Conservation (phyloP, 2,888 invertebrate genomes). For the Mythimna loreyi region DNA sequence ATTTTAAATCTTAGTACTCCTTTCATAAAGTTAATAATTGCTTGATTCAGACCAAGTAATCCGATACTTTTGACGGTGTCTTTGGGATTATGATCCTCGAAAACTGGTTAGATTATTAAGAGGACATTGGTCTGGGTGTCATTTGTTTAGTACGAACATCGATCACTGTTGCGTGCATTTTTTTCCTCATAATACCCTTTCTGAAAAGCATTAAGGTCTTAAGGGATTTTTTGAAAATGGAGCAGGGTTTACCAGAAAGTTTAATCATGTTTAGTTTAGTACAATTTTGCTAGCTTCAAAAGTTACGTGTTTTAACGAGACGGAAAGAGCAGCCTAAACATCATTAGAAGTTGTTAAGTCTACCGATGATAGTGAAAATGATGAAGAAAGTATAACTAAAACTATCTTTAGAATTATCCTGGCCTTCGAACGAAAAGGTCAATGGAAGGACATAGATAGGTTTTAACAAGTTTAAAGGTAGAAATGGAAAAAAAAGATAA, state of each 20-base stretch:
- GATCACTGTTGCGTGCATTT: slow-evolving; percentile 11
- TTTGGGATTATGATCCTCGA: slow-evolving; percentile 54
- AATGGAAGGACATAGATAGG: too few species aligned
- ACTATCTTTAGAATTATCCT: not conserved
- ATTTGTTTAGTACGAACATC: slow-evolving; percentile 36
- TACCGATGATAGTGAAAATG: not conserved
- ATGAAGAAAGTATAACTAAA: not conserved
- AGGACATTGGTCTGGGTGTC: slow-evolving; percentile 52
- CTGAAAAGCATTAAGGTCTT: not conserved
- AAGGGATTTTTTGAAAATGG: not conserved
- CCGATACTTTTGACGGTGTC: slow-evolving; percentile 59
- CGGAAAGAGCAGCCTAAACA: too few species aligned
- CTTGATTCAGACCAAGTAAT: slow-evolving; percentile 46
- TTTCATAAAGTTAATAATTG: slow-evolving; percentile 37
- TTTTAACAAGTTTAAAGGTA: too few species aligned
- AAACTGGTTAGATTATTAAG: slow-evolving; percentile 57
- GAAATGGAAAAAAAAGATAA: too few species aligned
- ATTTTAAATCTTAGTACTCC: slow-evolving; percentile 24
- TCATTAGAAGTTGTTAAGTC: not conserved
- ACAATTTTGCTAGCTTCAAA: too few species aligned
- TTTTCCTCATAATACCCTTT: slow-evolving; percentile 4
- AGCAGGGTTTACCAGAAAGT: not conserved
- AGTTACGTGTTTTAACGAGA: not conserved
- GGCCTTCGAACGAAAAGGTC: too few species aligned
- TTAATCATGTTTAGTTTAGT: too few species aligned